Conservation (phyloP, 2,113 vertebrate genomes). For the Pygoscelis antarcticus region DNA sequence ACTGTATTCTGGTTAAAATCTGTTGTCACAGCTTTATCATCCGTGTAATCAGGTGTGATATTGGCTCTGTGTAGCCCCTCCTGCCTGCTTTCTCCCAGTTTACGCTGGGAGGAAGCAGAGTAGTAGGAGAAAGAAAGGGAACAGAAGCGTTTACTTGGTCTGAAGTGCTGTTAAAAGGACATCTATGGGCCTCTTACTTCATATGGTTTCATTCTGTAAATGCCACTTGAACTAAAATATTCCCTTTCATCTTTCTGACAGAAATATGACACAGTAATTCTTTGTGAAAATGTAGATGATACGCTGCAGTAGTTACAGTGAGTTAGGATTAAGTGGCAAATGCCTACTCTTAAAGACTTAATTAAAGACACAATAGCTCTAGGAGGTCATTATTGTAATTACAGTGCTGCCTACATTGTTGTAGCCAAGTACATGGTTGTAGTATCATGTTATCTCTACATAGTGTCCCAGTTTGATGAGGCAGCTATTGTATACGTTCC, state of each 20-base stretch:
- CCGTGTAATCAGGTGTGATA: constrained; percentile 50
- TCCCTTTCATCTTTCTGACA: constrained; percentile 80
- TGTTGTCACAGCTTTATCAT: constrained; percentile 43
- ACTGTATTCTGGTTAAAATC: constrained; percentile 22
- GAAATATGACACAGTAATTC: constrained; percentile 79
- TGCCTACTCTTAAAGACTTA: constrained; percentile 79
- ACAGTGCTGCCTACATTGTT: constrained; percentile 70
- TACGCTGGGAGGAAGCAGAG: constrained; percentile 14
- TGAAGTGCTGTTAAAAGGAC: constrained; percentile 66
- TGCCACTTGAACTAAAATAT: constrained; percentile 78
- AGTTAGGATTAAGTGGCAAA: constrained; percentile 79
- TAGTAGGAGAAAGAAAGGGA: constrained; percentile 26
- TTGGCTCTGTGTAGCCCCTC: constrained; percentile 19
- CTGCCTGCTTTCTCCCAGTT: constrained; percentile 29
- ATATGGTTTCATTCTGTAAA: constrained; percentile 66
- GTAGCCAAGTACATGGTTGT: constrained; percentile 60
- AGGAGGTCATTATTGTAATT: constrained; percentile 80
- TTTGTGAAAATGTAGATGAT: constrained; percentile 79
- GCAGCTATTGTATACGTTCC: background rate
- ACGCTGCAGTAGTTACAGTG: constrained; percentile 68
- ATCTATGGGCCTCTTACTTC: constrained; percentile 48
- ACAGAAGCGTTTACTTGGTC: constrained; percentile 53
- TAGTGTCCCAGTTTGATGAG: constrained; percentile 46
- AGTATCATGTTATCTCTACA: constrained; percentile 38
- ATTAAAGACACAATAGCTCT: constrained; percentile 82